Evolutionary conservation across 1,140 invertebrate genomes (phyloP).

Genomic region (Drosophila auraria): DNA sequence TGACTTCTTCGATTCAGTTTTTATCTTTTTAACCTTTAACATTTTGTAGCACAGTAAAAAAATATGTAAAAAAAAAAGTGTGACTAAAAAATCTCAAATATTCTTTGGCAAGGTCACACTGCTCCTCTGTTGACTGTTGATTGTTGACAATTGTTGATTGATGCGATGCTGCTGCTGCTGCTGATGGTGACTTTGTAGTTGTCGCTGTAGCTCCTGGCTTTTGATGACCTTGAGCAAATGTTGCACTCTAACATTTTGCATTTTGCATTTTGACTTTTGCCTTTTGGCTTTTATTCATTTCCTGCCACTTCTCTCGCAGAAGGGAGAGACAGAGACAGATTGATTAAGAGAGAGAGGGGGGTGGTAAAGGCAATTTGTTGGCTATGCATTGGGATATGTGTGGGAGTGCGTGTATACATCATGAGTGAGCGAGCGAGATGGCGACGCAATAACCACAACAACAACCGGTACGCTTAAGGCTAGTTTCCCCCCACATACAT

Average conservation of each 20-base stretch:
- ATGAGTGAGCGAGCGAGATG: constrained; percentile 8
- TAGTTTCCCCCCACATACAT: constrained; percentile 24
- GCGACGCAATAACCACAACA: constrained; percentile 47
- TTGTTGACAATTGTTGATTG: constrained; percentile 69
- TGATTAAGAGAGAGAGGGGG: constrained; percentile 10
- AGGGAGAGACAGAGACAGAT: constrained; percentile 4
- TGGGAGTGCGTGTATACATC: constrained; percentile 6
- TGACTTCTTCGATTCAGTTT: not conserved
- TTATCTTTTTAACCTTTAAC: not conserved
- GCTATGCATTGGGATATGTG: constrained; percentile 42
- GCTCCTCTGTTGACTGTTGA: constrained; percentile 51
- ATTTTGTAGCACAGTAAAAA: constrained; percentile 39
- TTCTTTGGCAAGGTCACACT: constrained; percentile 30
- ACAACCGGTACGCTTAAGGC: constrained; percentile 60
- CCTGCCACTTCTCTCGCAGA: constrained; percentile 14
- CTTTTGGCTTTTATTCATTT: constrained; percentile 26
- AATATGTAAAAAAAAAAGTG: constrained; percentile 17
- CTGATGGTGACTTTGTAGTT: constrained; percentile 27
- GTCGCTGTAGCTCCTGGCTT: constrained; percentile 11
- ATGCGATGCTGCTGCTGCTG: constrained; percentile 40
- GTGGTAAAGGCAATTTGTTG: constrained; percentile 33
- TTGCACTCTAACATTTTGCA: constrained; percentile 26
- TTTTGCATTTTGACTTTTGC: constrained; percentile 22
- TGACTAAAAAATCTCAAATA: constrained; percentile 11
- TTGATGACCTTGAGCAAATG: constrained; percentile 34